phyloP scores from a whole-genome alignment of 2,797 vertebrate genomes.

The Rhabdomys pumilio region DNA sequence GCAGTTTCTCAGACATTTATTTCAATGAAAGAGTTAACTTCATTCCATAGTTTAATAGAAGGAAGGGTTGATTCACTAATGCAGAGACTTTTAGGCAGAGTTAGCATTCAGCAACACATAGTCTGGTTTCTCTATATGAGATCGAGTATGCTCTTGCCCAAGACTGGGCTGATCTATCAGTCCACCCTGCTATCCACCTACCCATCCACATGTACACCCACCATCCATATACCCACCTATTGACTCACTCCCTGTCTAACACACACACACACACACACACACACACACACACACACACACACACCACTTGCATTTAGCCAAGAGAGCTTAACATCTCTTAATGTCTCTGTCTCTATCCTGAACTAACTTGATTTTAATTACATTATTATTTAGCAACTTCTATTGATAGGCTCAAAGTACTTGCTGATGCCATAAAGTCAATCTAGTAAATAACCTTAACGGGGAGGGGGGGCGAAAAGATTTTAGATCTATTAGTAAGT shows the following conservation, averaged over 20 bases:
- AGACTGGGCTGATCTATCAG: constrained; percentile 14
- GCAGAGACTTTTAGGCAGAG: constrained; percentile 90
- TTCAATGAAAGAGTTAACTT: constrained; percentile 90
- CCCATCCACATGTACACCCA: rapidly evolving
- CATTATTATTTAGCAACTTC: constrained; percentile 12
- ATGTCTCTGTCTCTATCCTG: constrained; percentile 71
- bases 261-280: too few relatives aligned
- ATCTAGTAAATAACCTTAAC: not conserved
- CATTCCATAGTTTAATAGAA: constrained; percentile 86
- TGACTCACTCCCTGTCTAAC: not conserved
- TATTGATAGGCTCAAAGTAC: not conserved
- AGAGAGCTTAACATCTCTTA: constrained; percentile 79
- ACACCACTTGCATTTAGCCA: constrained; percentile 67
- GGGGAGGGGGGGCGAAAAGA: not conserved
- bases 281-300: too few relatives aligned
- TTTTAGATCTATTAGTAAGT: not conserved
- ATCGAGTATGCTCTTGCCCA: constrained; percentile 79
- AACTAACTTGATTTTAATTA: constrained; percentile 50
- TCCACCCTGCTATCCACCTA: too few relatives aligned
- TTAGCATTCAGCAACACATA: constrained; percentile 86
- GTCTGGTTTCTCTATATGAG: constrained; percentile 78
- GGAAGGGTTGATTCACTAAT: constrained; percentile 83
- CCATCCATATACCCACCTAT: not conserved
- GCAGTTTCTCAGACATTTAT: constrained; percentile 90
- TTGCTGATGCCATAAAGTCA: not conserved